Conservation (phyloP, 2,888 invertebrate species). For the Toxonevra muliebris region DNA sequence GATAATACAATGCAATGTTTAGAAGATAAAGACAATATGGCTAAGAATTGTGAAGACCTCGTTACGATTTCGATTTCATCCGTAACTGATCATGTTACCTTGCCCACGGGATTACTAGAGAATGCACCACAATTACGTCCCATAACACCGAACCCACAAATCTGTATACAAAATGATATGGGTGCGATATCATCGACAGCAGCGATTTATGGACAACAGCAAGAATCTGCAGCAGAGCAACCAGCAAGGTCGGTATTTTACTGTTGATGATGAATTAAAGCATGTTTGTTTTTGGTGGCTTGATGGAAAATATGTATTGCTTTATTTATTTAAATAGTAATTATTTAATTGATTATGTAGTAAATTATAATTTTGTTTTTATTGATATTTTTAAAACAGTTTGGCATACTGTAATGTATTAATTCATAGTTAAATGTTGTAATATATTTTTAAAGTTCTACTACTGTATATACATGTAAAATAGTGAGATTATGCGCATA, state of each 20-base stretch:
- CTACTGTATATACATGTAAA: background rate
- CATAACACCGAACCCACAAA: slow-evolving; percentile 71
- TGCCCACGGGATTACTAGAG: slow-evolving; percentile 62
- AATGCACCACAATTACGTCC: slow-evolving; percentile 58
- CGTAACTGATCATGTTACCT: slow-evolving; percentile 62
- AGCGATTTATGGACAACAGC: slow-evolving; percentile 19
- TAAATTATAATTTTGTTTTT: background rate
- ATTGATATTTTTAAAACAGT: too few species aligned
- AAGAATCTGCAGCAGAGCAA: slow-evolving; percentile 65
- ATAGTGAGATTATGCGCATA: slow-evolving; percentile 6
- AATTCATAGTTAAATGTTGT: background rate
- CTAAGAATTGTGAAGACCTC: slow-evolving; percentile 62
- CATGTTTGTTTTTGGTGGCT: slow-evolving; percentile 22
- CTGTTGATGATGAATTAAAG: slow-evolving; percentile 41
- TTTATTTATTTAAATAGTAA: background rate
- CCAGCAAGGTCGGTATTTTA: slow-evolving; percentile 62
- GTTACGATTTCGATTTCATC: slow-evolving; percentile 63
- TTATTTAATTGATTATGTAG: background rate
- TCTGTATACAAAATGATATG: slow-evolving; percentile 55
- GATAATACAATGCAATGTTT: slow-evolving; percentile 53
- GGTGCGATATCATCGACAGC: slow-evolving; percentile 32
- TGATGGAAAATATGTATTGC: slow-evolving; percentile 7
- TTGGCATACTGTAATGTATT: background rate
- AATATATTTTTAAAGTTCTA: background rate
- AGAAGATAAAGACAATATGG: slow-evolving; percentile 65